Conservation (phyloP, 2,797 vertebrate species). For the Caiman crocodilus region DNA sequence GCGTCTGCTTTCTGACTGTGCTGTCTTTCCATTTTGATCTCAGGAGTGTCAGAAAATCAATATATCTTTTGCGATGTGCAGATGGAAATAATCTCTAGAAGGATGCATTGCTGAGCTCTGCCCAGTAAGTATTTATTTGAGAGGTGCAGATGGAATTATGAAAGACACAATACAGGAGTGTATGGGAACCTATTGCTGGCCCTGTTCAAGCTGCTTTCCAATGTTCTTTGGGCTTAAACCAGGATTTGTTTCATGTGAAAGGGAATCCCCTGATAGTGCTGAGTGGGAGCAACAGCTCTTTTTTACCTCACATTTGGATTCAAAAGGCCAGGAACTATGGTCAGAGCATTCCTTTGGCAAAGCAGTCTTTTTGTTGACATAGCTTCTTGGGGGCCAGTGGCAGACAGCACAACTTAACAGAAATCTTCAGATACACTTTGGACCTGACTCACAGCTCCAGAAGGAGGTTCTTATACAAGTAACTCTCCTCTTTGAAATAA, state of each 20-base stretch:
- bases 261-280: neutral
- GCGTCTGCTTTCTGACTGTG: slow-evolving; percentile 50
- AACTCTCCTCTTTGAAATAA: neutral
- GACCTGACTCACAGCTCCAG: neutral
- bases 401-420: neutral
- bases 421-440: neutral
- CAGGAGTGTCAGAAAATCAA: slow-evolving; percentile 70
- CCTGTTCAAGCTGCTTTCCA: neutral
- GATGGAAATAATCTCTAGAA: slow-evolving; percentile 75
- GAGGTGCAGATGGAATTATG: slow-evolving; percentile 65
- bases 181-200: slow-evolving; percentile 33
- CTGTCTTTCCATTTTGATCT: slow-evolving; percentile 71
- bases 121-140: slow-evolving; percentile 52
- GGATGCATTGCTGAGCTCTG: slow-evolving; percentile 69
- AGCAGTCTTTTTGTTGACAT: too few species aligned
- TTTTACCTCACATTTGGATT: neutral
- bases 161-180: slow-evolving; percentile 60
- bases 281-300: neutral
- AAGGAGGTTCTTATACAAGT: neutral
- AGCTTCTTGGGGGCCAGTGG: neutral
- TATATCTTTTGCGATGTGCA: slow-evolving; percentile 72
- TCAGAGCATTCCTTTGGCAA: neutral
- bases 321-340: fast-evolving
- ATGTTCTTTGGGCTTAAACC: neutral
- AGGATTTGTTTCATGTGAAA: slow-evolving; percentile 24